A percentile compares a stretch with the other conserved stretches of the same genome.
Evolutionary conservation across 2,113 vertebrate species (phyloP).

Genomic region (Atlantisia rogersi): DNA sequence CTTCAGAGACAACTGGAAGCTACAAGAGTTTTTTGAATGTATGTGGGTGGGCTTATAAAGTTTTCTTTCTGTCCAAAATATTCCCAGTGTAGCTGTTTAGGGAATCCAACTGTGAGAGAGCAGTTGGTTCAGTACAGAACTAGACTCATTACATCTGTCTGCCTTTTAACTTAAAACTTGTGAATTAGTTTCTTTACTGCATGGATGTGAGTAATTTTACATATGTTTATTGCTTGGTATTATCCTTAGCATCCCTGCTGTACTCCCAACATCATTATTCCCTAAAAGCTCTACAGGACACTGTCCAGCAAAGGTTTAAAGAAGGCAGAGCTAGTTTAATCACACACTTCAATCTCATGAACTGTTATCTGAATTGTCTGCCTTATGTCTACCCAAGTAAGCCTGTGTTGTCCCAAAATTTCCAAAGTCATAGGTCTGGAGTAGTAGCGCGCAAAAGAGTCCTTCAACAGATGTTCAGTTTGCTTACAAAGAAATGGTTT

Average conservation of each 20-base stretch:
- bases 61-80: slow-evolving; percentile 24
- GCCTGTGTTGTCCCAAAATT: not conserved
- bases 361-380: not conserved
- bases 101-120: slow-evolving; percentile 60
- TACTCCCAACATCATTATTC: not conserved
- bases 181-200: slow-evolving; percentile 57
- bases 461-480: not conserved
- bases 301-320: not conserved
- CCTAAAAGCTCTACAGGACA: not conserved
- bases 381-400: not conserved
- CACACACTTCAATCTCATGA: not conserved
- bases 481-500: not conserved
- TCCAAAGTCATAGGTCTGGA: not conserved
- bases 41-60: slow-evolving; percentile 26
- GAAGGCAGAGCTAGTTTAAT: not conserved
- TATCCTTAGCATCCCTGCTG: not conserved
- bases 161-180: slow-evolving; percentile 42
- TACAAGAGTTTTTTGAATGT: not conserved
- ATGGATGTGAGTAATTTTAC: slow-evolving; percentile 25
- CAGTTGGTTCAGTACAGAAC: slow-evolving; percentile 42
- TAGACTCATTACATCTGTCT: slow-evolving; percentile 58
- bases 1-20: not conserved
- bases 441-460: not conserved
- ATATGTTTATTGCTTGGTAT: not conserved
- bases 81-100: slow-evolving; percentile 29